Percentiles rank a stretch among this genome's conserved stretches.
Conservation (phyloP, 2,888 invertebrate genomes). For the Dryobotodes eremita region DNA sequence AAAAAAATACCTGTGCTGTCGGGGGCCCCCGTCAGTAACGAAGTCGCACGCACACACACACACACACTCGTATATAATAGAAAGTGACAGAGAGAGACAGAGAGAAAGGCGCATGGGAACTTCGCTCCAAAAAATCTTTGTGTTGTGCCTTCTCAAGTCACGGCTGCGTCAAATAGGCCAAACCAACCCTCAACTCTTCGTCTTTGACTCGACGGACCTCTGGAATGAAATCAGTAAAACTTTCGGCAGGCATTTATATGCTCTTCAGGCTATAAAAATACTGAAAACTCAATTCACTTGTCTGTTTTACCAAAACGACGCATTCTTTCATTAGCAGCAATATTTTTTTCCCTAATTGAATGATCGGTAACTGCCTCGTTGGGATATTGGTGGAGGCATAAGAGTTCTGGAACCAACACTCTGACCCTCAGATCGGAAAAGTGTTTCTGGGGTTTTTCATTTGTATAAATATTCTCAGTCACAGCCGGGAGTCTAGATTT, state of each 20-base stretch:
- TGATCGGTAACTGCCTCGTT: too few species aligned
- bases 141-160: too few species aligned
- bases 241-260: not conserved
- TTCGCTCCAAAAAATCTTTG: too few species aligned
- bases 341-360: not conserved
- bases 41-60: too few species aligned
- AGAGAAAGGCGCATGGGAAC: too few species aligned
- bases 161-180: not conserved
- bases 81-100: too few species aligned
- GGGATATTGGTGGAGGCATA: not conserved
- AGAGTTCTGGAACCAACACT: too few species aligned
- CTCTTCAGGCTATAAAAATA: not conserved
- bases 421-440: not conserved
- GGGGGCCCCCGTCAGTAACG: too few species aligned
- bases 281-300: not conserved
- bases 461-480: not conserved
- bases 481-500: not conserved
- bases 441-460: not conserved
- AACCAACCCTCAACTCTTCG: not conserved
- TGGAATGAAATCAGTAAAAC: not conserved
- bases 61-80: too few species aligned
- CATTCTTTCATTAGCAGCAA: not conserved
- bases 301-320: not conserved
- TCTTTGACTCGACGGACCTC: not conserved
- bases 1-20: not conserved